phyloP scores from a whole-genome alignment of 2,797 vertebrate genomes.

The Synaphobranchus kaupii region DNA sequence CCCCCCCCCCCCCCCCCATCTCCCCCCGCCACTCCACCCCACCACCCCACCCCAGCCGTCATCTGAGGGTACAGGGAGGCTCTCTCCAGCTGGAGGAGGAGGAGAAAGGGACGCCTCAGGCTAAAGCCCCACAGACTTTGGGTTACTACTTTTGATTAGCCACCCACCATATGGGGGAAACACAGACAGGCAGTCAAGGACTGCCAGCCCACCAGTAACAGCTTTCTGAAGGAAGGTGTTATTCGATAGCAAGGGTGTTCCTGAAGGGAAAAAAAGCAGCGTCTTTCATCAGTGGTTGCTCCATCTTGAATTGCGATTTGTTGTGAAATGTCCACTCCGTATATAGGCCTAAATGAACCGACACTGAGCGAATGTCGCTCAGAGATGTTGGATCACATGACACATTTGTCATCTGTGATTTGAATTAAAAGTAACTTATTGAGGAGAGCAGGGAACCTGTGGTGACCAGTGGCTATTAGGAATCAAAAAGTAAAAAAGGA shows the following conservation, averaged over 20 bases:
- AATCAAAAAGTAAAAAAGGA: not conserved
- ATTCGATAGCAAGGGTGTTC: not conserved
- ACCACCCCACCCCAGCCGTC: not conserved
- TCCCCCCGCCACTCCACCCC: not conserved
- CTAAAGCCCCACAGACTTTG: constrained; percentile 33
- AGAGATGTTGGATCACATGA: not conserved
- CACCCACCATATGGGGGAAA: constrained; percentile 43
- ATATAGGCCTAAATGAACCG: not conserved
- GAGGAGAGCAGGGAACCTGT: not conserved
- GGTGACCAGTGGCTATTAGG: not conserved
- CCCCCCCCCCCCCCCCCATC: not conserved
- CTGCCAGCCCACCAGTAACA: constrained; percentile 1
- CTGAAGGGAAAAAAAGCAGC: not conserved
- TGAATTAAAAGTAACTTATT: not conserved
- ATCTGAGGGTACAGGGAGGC: constrained; percentile 3
- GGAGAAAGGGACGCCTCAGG: constrained; percentile 30
- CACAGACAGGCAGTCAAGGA: not conserved
- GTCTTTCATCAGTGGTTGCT: not conserved
- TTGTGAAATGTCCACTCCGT: not conserved
- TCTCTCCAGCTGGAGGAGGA: constrained; percentile 18
- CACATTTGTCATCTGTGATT: not conserved
- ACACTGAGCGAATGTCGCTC: not conserved
- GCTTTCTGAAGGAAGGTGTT: constrained; percentile 1
- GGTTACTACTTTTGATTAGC: constrained; percentile 43
- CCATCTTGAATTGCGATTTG: not conserved